Percentiles rank a stretch among this genome's conserved stretches.
phyloP scores from a whole-genome alignment of 2,888 invertebrate genomes.

The Tyria jacobaeae region DNA sequence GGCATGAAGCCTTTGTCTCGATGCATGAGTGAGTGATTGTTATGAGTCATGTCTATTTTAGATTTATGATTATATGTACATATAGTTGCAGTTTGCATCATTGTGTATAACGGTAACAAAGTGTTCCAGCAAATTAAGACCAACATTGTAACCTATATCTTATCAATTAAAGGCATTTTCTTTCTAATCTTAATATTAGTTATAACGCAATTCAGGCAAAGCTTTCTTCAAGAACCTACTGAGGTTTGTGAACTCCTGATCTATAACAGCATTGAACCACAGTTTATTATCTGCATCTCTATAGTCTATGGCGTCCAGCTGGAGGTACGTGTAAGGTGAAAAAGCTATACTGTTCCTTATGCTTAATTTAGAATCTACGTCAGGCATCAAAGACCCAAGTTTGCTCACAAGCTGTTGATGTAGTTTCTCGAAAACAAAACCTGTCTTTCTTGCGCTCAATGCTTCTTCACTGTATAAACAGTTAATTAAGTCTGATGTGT shows the following conservation, averaged over 20 bases:
- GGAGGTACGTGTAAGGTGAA: slow-evolving; percentile 68
- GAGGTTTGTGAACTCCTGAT: slow-evolving; percentile 61
- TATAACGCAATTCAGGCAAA: slow-evolving; percentile 57
- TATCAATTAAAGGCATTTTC: slow-evolving; percentile 7
- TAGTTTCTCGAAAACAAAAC: slow-evolving; percentile 67
- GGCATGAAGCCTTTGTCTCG: too few relatives aligned
- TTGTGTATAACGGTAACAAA: not conserved
- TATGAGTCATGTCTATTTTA: too few relatives aligned
- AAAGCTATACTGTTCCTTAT: slow-evolving; percentile 74
- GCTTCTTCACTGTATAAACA: slow-evolving; percentile 71
- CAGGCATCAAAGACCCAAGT: slow-evolving; percentile 63
- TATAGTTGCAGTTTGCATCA: not conserved
- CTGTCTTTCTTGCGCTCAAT: slow-evolving; percentile 57
- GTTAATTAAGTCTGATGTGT: slow-evolving; percentile 69
- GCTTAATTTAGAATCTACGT: slow-evolving; percentile 67
- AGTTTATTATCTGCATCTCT: slow-evolving; percentile 62
- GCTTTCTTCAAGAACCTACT: slow-evolving; percentile 63
- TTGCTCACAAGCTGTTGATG: slow-evolving; percentile 66
- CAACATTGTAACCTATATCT: not conserved
- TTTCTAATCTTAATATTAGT: slow-evolving; percentile 15
- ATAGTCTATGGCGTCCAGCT: slow-evolving; percentile 52
- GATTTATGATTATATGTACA: too few relatives aligned
- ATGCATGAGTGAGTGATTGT: too few relatives aligned
- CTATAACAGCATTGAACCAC: slow-evolving; percentile 63
- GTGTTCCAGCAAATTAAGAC: too few relatives aligned